These are phyloP conservation scores for Tapirus indicus DNA, from an alignment of 2,797 vertebrate species.

Conservation along the genomic window DNA sequence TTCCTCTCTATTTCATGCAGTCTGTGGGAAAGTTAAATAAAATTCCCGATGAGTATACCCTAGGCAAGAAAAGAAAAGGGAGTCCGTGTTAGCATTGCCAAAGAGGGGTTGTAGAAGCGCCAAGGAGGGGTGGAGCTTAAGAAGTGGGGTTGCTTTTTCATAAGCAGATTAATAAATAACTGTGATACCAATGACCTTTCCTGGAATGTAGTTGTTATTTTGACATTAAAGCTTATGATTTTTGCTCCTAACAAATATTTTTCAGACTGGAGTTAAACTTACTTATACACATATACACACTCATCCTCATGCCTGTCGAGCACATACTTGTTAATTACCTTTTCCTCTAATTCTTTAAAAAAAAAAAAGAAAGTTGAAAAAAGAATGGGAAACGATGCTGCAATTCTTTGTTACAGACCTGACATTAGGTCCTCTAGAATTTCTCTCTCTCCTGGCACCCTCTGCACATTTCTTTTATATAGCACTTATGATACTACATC, in stretches of 20 bases:
- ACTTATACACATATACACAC: not conserved
- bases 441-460: rapidly evolving
- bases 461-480: not conserved
- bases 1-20: not conserved
- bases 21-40: slow-evolving; percentile 27
- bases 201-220: not conserved
- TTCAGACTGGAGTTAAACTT: not conserved
- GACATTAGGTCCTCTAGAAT: not conserved
- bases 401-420: not conserved
- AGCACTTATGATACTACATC: rapidly evolving
- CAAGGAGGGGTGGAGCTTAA: not conserved
- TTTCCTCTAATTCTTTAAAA: slow-evolving; percentile 1
- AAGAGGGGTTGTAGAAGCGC: rapidly evolving
- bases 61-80: not conserved
- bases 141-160: not conserved
- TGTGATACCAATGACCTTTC: not conserved
- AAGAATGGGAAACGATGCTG: not conserved
- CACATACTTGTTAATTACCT: not conserved
- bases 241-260: not conserved
- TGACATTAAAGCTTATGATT: not conserved
- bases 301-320: not conserved
- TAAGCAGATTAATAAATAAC: not conserved
- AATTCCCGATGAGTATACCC: not conserved
- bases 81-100: not conserved
- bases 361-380: not conserved